phyloP scores from a whole-genome alignment of 2,113 vertebrate genomes.

The Vulpes vulpes region DNA sequence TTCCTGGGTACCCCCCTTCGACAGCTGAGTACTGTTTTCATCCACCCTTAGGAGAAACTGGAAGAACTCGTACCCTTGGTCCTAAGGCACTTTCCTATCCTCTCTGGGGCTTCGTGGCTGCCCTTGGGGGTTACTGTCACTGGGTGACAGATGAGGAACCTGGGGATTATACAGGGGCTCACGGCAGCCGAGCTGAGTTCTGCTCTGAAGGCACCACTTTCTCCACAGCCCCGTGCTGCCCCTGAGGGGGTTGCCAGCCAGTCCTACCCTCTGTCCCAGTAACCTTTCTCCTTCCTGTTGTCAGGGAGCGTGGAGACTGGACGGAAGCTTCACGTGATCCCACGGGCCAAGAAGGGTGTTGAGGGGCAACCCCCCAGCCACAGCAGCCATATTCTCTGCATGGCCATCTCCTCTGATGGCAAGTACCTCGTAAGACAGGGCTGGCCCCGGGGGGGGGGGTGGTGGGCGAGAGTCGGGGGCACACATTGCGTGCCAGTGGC shows the following conservation, averaged over 20 bases:
- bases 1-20: neutral
- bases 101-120: neutral
- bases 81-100: neutral
- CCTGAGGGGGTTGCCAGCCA: neutral
- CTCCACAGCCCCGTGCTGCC: neutral
- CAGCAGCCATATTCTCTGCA: slow-evolving; percentile 92
- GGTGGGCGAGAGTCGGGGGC: neutral
- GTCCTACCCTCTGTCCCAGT: neutral
- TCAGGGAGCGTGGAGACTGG: slow-evolving; percentile 95
- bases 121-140: neutral
- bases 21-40: neutral
- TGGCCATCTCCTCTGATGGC: slow-evolving; percentile 96
- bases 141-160: neutral
- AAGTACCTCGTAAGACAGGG: slow-evolving; percentile 94
- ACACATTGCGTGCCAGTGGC: neutral
- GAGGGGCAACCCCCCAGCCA: slow-evolving; percentile 92
- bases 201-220: neutral
- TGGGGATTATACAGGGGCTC: neutral
- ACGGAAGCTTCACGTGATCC: slow-evolving; percentile 92
- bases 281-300: neutral
- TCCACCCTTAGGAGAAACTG: too few relatives aligned
- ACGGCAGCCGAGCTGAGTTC: neutral
- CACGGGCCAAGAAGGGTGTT: slow-evolving; percentile 91
- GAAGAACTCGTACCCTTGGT: neutral
- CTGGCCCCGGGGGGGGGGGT: neutral